Evolutionary conservation across 2,113 vertebrate species (phyloP).

Genomic region (Rhagologus leucostigma): DNA sequence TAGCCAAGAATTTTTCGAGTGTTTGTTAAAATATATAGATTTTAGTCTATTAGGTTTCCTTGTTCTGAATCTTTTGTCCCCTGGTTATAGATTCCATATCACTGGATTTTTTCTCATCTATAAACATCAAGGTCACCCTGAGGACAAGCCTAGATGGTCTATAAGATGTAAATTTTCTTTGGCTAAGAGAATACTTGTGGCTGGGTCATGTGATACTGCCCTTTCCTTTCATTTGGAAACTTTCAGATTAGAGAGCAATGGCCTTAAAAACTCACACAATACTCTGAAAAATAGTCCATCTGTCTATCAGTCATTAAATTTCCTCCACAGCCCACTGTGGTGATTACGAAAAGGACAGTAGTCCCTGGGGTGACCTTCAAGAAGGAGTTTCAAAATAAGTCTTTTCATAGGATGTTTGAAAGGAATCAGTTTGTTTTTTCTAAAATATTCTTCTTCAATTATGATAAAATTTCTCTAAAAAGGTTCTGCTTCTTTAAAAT

Average conservation of each 20-base stretch:
- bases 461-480: background rate
- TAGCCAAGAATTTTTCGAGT: background rate
- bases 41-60: background rate
- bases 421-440: background rate
- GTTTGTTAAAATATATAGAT: background rate
- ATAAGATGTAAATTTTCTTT: slow-evolving; percentile 15
- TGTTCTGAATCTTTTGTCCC: background rate
- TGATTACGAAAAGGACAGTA: background rate
- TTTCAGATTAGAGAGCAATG: background rate
- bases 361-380: background rate
- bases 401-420: background rate
- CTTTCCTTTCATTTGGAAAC: slow-evolving; percentile 38
- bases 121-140: slow-evolving; percentile 9
- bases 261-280: slow-evolving; percentile 21
- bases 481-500: background rate
- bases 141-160: slow-evolving; percentile 4
- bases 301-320: slow-evolving; percentile 8
- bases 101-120: background rate
- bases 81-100: background rate
- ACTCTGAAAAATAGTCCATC: slow-evolving; percentile 10
- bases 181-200: slow-evolving; percentile 24
- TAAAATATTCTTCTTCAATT: background rate
- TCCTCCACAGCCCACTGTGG: background rate
- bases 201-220: slow-evolving; percentile 31
- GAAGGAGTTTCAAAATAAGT: background rate